These are phyloP conservation scores for Ganaspis brasiliensis DNA, from an alignment of 2,888 invertebrate species.

Conservation along the genomic window DNA sequence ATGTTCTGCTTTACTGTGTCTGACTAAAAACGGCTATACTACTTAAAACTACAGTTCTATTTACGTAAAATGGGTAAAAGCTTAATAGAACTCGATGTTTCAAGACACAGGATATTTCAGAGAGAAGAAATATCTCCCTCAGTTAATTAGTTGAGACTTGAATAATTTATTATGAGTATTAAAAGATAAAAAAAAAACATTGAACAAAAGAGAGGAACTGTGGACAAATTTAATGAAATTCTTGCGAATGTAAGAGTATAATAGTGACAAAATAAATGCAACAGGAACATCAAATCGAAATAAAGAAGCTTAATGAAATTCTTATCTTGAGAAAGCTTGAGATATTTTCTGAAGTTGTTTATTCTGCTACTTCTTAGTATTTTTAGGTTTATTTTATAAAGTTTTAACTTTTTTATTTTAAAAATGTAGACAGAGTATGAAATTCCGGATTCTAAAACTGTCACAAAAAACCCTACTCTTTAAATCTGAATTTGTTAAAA, in stretches of 20 bases:
- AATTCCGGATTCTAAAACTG: no score
- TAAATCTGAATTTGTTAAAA: no score
- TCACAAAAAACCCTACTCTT: no score
- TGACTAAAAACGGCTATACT: neutral
- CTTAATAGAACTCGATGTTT: neutral
- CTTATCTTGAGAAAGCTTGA: neutral
- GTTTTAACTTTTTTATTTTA: no score
- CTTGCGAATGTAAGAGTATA: neutral
- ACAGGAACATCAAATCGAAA: neutral
- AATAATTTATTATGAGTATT: conserved; percentile 9
- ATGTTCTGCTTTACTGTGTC: neutral
- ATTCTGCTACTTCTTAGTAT: no score
- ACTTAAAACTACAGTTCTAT: neutral
- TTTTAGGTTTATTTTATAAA: no score
- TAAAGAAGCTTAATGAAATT: neutral
- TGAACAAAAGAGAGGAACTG: neutral
- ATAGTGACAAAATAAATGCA: conserved; percentile 14
- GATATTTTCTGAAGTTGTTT: no score
- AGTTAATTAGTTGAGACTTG: neutral
- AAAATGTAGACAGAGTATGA: no score
- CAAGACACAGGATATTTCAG: neutral
- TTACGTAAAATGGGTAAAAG: neutral
- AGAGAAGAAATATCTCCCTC: neutral
- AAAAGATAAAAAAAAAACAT: neutral
- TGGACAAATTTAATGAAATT: conserved; percentile 27